A percentile compares a stretch with the other conserved stretches of the same genome.
Evolutionary conservation across 2,113 vertebrate genomes (phyloP).

Genomic region (Canis aureus): DNA sequence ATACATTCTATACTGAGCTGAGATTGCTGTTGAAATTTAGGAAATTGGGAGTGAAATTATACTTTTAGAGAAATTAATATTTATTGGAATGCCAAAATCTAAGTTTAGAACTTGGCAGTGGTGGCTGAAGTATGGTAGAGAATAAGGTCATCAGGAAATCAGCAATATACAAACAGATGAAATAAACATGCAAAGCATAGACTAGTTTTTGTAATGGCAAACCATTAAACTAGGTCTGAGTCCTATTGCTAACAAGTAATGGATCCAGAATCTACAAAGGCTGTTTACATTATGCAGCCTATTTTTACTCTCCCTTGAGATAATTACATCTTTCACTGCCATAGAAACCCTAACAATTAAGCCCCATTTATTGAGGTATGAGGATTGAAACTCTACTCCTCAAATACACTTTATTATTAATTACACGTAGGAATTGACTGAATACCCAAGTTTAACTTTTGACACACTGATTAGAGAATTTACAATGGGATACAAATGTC

Average conservation of each 20-base stretch:
- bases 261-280: background rate
- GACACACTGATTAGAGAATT: background rate
- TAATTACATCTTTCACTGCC: background rate
- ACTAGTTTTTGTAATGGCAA: background rate
- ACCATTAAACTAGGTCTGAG: background rate
- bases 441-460: background rate
- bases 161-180: background rate
- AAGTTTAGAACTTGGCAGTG: background rate
- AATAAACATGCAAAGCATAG: background rate
- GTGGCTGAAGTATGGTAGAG: background rate
- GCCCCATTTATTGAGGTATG: background rate
- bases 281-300: background rate
- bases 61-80: background rate
- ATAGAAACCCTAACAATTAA: background rate
- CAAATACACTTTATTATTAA: background rate
- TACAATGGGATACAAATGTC: background rate
- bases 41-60: background rate
- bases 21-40: background rate
- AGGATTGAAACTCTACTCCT: background rate
- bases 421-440: background rate
- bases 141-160: background rate
- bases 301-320: background rate
- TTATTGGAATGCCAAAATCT: background rate
- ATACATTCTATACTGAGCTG: background rate
- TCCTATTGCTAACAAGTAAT: background rate